Evolutionary conservation across 2,888 invertebrate species (phyloP).

Genomic region (Aphidius colemani): DNA sequence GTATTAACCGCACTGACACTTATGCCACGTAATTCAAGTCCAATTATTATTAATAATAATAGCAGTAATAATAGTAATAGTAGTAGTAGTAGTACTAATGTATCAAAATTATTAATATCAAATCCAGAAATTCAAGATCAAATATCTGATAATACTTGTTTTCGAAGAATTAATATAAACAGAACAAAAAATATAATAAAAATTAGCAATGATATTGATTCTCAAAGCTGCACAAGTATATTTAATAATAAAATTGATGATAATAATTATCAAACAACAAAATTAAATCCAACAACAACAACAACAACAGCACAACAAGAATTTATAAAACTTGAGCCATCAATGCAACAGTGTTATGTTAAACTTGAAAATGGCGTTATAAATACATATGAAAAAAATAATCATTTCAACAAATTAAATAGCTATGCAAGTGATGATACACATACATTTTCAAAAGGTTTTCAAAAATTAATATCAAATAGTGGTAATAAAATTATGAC

Average conservation of each 20-base stretch:
- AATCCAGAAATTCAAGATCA: slow-evolving; percentile 53
- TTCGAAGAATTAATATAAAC: slow-evolving; percentile 51
- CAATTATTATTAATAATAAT: slow-evolving; percentile 34
- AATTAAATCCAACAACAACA: too few relatives aligned
- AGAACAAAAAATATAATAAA: slow-evolving; percentile 30
- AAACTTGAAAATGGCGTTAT: slow-evolving; percentile 43
- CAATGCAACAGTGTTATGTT: slow-evolving; percentile 43
- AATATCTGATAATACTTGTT: slow-evolving; percentile 51
- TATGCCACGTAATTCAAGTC: slow-evolving; percentile 49
- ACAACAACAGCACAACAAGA: slow-evolving; percentile 35
- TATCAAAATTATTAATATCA: slow-evolving; percentile 50
- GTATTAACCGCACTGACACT: slow-evolving; percentile 54
- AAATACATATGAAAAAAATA: slow-evolving; percentile 40
- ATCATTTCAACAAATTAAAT: slow-evolving; percentile 38
- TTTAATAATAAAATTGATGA: slow-evolving; percentile 41
- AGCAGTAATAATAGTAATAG: too few relatives aligned
- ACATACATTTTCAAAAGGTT: slow-evolving; percentile 45
- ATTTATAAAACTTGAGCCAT: slow-evolving; percentile 51
- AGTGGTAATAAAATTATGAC: slow-evolving; percentile 30
- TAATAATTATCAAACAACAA: slow-evolving; percentile 41
- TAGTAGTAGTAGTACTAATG: slow-evolving; percentile 31
- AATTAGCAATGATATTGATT: slow-evolving; percentile 31
- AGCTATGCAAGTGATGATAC: slow-evolving; percentile 37
- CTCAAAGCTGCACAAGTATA: slow-evolving; percentile 38
- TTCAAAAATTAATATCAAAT: slow-evolving; percentile 47